phyloP scores from a whole-genome alignment of 2,888 invertebrate genomes.

The Hesperia comma region DNA sequence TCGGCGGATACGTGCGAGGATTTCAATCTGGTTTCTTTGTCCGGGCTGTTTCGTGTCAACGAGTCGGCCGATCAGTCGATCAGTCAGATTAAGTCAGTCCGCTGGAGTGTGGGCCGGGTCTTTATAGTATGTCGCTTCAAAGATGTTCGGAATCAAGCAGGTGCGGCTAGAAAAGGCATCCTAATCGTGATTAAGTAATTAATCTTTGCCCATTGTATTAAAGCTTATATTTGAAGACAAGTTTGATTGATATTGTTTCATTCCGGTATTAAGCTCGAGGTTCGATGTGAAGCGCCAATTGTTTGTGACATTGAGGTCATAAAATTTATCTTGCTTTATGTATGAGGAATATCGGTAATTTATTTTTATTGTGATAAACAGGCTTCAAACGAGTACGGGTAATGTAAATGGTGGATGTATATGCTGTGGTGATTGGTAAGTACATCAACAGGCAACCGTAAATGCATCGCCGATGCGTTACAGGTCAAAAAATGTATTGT shows the following conservation, averaged over 20 bases:
- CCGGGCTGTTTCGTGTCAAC: constrained; percentile 57
- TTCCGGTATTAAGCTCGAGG: neutral
- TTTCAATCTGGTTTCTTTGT: constrained; percentile 80
- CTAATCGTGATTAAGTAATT: constrained; percentile 61
- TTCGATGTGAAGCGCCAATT: neutral
- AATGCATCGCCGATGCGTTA: no score
- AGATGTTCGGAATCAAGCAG: constrained; percentile 60
- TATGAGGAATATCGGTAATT: constrained; percentile 10
- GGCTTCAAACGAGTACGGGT: no score
- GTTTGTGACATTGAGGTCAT: neutral
- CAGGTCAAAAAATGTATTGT: no score
- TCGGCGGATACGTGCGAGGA: constrained; percentile 54
- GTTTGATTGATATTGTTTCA: no score
- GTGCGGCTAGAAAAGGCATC: constrained; percentile 60
- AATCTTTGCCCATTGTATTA: constrained; percentile 44
- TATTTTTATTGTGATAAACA: neutral
- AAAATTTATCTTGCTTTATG: constrained; percentile 24
- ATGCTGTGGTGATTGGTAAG: no score
- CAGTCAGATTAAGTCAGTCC: constrained; percentile 57
- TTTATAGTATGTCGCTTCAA: constrained; percentile 54
- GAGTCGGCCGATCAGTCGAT: constrained; percentile 57
- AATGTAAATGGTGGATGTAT: no score
- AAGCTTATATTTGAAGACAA: neutral
- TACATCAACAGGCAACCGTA: no score
- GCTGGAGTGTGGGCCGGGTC: constrained; percentile 45